Evolutionary conservation across 1,140 invertebrate species (phyloP), one percentile per base, ranked within the genome.

Genomic region (Zaprionus lachaisei): DNA sequence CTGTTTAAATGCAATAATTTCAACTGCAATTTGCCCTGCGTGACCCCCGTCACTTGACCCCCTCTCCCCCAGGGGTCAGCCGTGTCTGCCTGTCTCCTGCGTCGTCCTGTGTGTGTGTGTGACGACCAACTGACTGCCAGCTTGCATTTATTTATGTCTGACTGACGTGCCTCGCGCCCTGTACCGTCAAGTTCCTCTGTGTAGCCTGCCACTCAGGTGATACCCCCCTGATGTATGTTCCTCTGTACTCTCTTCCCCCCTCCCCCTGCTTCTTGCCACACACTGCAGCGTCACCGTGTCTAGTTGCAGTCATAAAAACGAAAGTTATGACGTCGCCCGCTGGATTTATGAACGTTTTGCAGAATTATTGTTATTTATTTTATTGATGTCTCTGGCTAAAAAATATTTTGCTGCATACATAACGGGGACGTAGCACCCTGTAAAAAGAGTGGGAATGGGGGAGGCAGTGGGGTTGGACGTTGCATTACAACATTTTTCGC

Each of bases 1-100:
- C 85, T 89, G 85, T 89, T 89, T 89, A 90, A 89, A 90, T 89
- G 85, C 85, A 89, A 89, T 89, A 90, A 89, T 89, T 89, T 89
- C 72, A 85, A 80, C 85, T 85, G 85, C 85, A 89, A 90, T 89
- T 89, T 89, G 81, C 85, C 60, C n/a, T 22, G 15, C 67, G 37
- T 51, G 63, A 60, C 60, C 66, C 54, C 77, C 65, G 77, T 55
- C 69, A 47, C 56, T 68, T 58, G 61, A 65, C 74, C 37, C 31
- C 31, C 57, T 77, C 60, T 44, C 44, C 44, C 64, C 57, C 65
- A 41, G 6, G 41, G 41, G 41, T 41, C 75, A 57, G 9, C 63
- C 47, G 26, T 58, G 62, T 62, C 47, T 56, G 54, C 34, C 28
- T n/a, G 15, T 26, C 24, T 54, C 34, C 28, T n/a, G 15, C 44